These are phyloP conservation scores for Drosophila hawaiiensis DNA, from an alignment of 2,888 invertebrate genomes.

Conservation along the genomic window DNA sequence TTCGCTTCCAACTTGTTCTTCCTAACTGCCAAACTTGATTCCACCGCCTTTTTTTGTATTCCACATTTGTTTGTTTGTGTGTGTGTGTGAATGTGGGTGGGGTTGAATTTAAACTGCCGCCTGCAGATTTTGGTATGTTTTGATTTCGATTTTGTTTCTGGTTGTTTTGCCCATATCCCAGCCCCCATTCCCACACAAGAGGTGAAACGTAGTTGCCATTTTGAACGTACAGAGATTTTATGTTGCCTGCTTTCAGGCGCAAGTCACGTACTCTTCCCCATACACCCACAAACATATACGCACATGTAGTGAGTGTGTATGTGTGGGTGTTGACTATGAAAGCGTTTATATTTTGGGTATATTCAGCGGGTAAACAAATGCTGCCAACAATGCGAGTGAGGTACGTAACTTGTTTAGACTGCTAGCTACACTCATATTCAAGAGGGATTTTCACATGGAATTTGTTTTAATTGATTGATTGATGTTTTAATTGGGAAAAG, in stretches of 20 bases:
- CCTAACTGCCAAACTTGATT: constrained; percentile 34
- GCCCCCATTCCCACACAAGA: background rate
- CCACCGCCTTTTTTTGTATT: constrained; percentile 16
- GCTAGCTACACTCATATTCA: constrained; percentile 69
- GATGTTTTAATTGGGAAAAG: constrained; percentile 83
- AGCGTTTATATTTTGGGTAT: constrained; percentile 69
- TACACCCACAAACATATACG: background rate
- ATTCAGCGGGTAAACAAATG: constrained; percentile 65
- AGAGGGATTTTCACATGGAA: constrained; percentile 75
- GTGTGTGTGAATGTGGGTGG: constrained; percentile 39
- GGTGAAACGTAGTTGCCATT: constrained; percentile 48
- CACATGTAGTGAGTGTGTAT: background rate
- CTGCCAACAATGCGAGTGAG: constrained; percentile 46
- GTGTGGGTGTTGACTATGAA: constrained; percentile 34
- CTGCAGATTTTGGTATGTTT: constrained; percentile 71
- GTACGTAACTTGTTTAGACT: constrained; percentile 66
- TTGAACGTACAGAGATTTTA: constrained; percentile 62
- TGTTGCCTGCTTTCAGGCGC: constrained; percentile 68
- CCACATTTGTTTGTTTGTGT: constrained; percentile 27
- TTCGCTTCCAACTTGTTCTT: constrained; percentile 25
- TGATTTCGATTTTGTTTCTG: constrained; percentile 59
- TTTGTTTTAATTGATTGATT: constrained; percentile 82
- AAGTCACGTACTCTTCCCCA: constrained; percentile 65
- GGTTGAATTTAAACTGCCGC: constrained; percentile 63
- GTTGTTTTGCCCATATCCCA: background rate